These are phyloP conservation scores for Nysson spinosus DNA, from an alignment of 2,888 invertebrate species.

Conservation along the genomic window DNA sequence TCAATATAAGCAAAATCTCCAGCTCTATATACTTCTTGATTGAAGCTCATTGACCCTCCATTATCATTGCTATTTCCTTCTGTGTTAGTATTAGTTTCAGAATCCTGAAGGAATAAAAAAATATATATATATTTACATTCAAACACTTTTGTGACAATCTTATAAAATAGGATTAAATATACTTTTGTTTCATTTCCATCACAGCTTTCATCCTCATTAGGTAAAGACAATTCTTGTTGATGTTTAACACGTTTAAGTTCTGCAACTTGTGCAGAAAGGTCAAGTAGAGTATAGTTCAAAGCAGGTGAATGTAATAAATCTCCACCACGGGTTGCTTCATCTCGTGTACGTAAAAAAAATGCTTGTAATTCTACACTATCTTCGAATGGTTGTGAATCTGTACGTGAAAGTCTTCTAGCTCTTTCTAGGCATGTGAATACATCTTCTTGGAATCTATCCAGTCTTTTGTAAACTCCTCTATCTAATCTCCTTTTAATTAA, in stretches of 20 bases:
- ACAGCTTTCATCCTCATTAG: constrained; percentile 85
- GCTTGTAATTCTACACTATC: constrained; percentile 96
- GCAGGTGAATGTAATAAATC: constrained; percentile 92
- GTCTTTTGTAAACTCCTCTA: constrained; percentile 92
- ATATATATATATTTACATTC: not conserved
- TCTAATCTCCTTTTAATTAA: constrained; percentile 95
- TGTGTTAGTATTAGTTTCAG: constrained; percentile 66
- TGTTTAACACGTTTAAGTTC: constrained; percentile 86
- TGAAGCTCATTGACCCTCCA: constrained; percentile 84
- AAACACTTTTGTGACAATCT: not conserved
- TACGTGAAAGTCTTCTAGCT: constrained; percentile 91
- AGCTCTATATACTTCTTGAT: constrained; percentile 86
- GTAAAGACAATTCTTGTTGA: constrained; percentile 81
- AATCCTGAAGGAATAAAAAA: constrained; percentile 59
- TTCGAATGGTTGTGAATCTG: constrained; percentile 97
- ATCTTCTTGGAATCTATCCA: constrained; percentile 98
- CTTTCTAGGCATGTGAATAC: constrained; percentile 95
- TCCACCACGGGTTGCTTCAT: constrained; percentile 86
- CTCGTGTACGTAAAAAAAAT: constrained; percentile 89
- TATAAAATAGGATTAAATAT: constrained; percentile 23
- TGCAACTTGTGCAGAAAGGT: constrained; percentile 87
- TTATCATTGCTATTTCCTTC: constrained; percentile 74
- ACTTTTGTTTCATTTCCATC: constrained; percentile 75
- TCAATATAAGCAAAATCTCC: constrained; percentile 97
- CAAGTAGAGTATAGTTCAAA: constrained; percentile 86